These are phyloP conservation scores for Ptilonorhynchus violaceus DNA, from an alignment of 2,113 vertebrate genomes.

Conservation along the genomic window DNA sequence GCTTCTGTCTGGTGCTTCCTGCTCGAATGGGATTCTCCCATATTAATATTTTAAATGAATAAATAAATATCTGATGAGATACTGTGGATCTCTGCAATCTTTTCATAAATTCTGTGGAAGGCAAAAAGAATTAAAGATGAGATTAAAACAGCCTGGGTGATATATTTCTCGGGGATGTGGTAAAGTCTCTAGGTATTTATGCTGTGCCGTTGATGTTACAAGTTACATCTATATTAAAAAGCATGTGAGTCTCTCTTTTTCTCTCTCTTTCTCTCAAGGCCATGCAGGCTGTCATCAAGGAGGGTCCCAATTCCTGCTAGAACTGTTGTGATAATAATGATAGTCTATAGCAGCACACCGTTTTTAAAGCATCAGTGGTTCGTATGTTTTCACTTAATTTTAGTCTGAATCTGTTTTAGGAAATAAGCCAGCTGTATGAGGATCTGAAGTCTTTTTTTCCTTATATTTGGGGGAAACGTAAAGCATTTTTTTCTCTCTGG, in stretches of 20 bases:
- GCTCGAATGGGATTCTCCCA: slow-evolving; percentile 32
- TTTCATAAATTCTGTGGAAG: background rate
- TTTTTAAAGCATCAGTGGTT: background rate
- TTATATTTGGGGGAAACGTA: background rate
- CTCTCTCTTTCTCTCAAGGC: background rate
- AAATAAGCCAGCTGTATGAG: background rate
- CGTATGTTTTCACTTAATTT: background rate
- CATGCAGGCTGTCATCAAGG: background rate
- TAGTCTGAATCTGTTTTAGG: background rate
- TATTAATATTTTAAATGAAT: slow-evolving; percentile 60
- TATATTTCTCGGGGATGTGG: background rate
- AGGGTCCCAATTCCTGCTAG: background rate
- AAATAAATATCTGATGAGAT: slow-evolving; percentile 63
- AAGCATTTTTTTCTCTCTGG: background rate
- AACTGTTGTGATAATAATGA: background rate
- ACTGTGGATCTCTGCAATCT: background rate
- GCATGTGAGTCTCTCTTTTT: background rate
- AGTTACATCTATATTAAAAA: slow-evolving; percentile 38
- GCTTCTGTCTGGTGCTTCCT: background rate
- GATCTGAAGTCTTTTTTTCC: background rate
- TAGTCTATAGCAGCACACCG: background rate
- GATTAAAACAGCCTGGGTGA: slow-evolving; percentile 49
- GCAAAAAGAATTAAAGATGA: slow-evolving; percentile 59
- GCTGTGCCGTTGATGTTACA: background rate
- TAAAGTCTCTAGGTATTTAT: slow-evolving; percentile 19